Evolutionary conservation across 2,113 vertebrate genomes (phyloP).

Genomic region (Lepus americanus): DNA sequence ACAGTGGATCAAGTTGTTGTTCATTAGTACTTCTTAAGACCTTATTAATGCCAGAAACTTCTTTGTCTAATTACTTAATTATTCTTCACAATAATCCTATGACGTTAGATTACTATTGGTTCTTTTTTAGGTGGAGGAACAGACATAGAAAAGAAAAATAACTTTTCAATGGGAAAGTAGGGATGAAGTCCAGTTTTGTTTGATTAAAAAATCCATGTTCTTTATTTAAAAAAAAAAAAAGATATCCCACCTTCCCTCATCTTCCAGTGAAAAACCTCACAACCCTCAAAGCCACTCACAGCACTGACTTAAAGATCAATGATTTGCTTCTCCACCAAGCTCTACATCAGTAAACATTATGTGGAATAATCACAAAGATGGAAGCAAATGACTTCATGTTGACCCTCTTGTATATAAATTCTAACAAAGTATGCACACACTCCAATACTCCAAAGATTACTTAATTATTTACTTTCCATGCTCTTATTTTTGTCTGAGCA

Average conservation of each 20-base stretch:
- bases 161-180: background rate
- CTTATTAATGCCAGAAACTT: background rate
- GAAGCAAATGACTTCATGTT: background rate
- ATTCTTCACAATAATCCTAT: background rate
- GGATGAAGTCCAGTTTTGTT: background rate
- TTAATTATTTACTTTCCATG: conserved; percentile 9
- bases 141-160: background rate
- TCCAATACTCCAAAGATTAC: background rate
- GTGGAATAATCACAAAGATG: background rate
- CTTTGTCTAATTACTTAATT: conserved; percentile 35
- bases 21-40: background rate
- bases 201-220: background rate
- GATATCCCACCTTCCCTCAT: background rate
- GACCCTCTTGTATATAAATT: conserved; percentile 16
- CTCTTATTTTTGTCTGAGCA: background rate
- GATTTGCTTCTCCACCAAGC: background rate
- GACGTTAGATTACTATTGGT: background rate
- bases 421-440: background rate
- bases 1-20: background rate
- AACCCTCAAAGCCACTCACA: background rate
- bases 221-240: background rate
- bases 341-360: conserved; percentile 7
- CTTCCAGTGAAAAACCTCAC: background rate
- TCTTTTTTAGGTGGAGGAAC: conserved; percentile 5
- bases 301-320: background rate